phyloP scores from a whole-genome alignment of 2,113 vertebrate genomes.

The Haemorhous mexicanus region DNA sequence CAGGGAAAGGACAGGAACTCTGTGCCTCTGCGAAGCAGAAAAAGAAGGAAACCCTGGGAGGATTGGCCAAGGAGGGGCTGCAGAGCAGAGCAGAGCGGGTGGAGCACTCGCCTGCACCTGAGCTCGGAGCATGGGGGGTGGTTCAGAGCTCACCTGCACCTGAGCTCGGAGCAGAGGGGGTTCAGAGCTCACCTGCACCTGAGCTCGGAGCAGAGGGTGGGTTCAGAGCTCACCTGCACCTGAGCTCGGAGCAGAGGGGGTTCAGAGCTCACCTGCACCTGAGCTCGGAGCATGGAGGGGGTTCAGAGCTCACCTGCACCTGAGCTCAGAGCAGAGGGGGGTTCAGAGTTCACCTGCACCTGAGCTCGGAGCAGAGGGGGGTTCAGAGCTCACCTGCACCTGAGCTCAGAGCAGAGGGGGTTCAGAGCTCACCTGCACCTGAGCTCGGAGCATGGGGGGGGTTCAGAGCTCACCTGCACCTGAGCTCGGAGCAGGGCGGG shows the following conservation, averaged over 20 bases:
- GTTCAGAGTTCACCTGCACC: not conserved
- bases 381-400: not conserved
- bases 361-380: accelerated
- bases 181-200: not conserved
- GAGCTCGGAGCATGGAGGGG: accelerated
- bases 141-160: not conserved
- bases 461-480: not conserved
- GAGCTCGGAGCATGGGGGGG: accelerated
- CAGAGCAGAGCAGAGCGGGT: accelerated
- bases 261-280: not conserved
- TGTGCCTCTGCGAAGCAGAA: not conserved
- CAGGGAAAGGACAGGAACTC: no score
- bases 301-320: not conserved
- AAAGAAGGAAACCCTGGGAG: accelerated
- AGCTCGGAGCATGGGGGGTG: accelerated
- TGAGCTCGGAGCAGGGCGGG: accelerated
- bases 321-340: not conserved
- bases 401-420: accelerated
- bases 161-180: accelerated
- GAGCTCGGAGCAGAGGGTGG: accelerated
- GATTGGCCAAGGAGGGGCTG: accelerated
- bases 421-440: not conserved
- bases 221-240: not conserved
- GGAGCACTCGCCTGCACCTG: not conserved
- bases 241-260: accelerated